Conservation (phyloP, 2,888 invertebrate species). For the Troides oblongomaculatus region DNA sequence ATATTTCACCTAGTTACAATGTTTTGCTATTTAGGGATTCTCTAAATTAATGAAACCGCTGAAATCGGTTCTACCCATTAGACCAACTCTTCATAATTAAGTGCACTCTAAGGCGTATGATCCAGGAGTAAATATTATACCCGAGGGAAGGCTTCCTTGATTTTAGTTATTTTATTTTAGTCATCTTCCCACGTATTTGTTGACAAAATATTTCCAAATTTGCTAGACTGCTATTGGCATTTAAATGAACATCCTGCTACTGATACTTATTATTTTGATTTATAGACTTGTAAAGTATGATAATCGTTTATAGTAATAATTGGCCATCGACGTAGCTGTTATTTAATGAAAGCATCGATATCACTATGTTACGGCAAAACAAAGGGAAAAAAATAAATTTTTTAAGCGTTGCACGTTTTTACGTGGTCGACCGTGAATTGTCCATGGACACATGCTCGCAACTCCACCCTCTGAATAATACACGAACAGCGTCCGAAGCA, state of each 20-base stretch:
- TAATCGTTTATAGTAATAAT: too few species aligned
- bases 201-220: too few species aligned
- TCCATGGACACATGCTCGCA: conserved; percentile 65
- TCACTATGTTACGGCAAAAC: conserved; percentile 30
- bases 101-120: conserved; percentile 7
- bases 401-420: conserved; percentile 39
- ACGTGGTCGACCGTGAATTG: conserved; percentile 49
- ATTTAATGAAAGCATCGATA: too few species aligned
- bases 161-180: not conserved
- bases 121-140: not conserved
- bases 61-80: conserved; percentile 28
- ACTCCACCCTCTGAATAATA: conserved; percentile 65
- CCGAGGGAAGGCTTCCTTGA: not conserved
- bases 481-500: conserved; percentile 57
- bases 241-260: too few species aligned
- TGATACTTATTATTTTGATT: too few species aligned
- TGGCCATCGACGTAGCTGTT: too few species aligned
- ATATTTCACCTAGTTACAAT: conserved; percentile 62
- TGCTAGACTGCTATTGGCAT: too few species aligned
- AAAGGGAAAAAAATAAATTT: conserved; percentile 38
- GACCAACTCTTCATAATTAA: conserved; percentile 13
- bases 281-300: too few species aligned
- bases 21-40: conserved; percentile 39
- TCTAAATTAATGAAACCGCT: conserved; percentile 39
- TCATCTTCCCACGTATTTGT: not conserved